Conservation (phyloP, 2,888 invertebrate genomes). For the Phaedon cochleariae region DNA sequence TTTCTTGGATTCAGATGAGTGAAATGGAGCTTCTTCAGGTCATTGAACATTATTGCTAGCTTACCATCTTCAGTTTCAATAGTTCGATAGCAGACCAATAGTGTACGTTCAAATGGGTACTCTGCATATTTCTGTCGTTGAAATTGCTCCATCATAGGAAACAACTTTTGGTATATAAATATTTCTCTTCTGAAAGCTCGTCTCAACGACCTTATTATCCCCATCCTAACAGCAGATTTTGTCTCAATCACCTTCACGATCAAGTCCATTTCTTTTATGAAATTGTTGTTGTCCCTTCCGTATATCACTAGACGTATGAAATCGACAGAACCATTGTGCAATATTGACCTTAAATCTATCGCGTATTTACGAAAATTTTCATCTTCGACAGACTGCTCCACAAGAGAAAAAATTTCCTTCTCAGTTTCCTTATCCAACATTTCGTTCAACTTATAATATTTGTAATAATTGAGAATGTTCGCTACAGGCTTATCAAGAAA, state of each 20-base stretch:
- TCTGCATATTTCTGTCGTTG: neutral
- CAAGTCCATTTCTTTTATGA: conserved; percentile 10
- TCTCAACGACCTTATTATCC: neutral
- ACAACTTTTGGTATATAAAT: conserved; percentile 10
- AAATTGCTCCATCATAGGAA: neutral
- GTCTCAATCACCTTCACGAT: conserved; percentile 14
- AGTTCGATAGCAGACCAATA: conserved; percentile 18
- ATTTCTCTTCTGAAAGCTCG: conserved; percentile 21
- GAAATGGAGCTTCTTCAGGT: conserved; percentile 17
- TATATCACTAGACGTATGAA: neutral
- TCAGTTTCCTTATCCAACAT: conserved; percentile 22
- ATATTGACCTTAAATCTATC: neutral
- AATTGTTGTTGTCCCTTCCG: conserved; percentile 5
- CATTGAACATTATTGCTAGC: conserved; percentile 22
- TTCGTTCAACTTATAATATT: neutral
- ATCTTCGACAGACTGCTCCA: conserved; percentile 21
- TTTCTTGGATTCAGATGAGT: neutral
- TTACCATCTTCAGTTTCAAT: conserved; percentile 17
- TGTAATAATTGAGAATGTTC: neutral
- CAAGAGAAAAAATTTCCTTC: conserved; percentile 22
- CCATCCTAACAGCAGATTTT: neutral
- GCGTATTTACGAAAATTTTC: conserved; percentile 19
- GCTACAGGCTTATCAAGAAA: neutral
- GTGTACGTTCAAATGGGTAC: neutral
- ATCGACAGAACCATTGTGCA: neutral